phyloP scores from a whole-genome alignment of 1,140 invertebrate species.

The Leptinotarsa texana region DNA sequence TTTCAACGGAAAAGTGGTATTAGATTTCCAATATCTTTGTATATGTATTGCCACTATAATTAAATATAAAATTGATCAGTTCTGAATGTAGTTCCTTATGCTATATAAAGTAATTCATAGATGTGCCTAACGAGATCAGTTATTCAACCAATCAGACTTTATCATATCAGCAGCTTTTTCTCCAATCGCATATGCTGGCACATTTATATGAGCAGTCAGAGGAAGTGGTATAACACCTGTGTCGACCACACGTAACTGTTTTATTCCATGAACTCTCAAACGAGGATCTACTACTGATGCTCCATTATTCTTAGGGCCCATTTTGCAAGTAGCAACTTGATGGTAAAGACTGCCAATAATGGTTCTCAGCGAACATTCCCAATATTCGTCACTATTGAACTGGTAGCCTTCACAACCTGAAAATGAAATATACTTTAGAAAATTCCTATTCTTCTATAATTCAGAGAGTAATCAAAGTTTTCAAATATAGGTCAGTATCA shows the following conservation, averaged over 20 bases:
- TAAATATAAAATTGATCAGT: too few species aligned
- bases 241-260: conserved; percentile 73
- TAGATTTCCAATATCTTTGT: too few species aligned
- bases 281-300: conserved; percentile 74
- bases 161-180: conserved; percentile 63
- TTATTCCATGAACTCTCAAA: conserved; percentile 70
- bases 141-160: conserved; percentile 44
- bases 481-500: too few species aligned
- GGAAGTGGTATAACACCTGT: conserved; percentile 75
- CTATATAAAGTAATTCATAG: too few species aligned
- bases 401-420: conserved; percentile 58
- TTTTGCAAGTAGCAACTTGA: conserved; percentile 72
- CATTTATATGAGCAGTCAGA: conserved; percentile 61
- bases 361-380: conserved; percentile 65
- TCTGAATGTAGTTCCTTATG: too few species aligned
- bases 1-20: too few species aligned
- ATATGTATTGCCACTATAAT: too few species aligned
- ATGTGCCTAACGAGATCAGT: too few species aligned
- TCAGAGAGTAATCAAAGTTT: too few species aligned
- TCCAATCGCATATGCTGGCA: conserved; percentile 61
- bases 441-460: too few species aligned
- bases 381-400: conserved; percentile 68
- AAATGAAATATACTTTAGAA: conserved; percentile 28
- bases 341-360: conserved; percentile 72
- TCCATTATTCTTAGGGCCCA: conserved; percentile 70